These are phyloP conservation scores for Microcaecilia unicolor DNA, from an alignment of 2,797 vertebrate genomes.

Conservation along the genomic window DNA sequence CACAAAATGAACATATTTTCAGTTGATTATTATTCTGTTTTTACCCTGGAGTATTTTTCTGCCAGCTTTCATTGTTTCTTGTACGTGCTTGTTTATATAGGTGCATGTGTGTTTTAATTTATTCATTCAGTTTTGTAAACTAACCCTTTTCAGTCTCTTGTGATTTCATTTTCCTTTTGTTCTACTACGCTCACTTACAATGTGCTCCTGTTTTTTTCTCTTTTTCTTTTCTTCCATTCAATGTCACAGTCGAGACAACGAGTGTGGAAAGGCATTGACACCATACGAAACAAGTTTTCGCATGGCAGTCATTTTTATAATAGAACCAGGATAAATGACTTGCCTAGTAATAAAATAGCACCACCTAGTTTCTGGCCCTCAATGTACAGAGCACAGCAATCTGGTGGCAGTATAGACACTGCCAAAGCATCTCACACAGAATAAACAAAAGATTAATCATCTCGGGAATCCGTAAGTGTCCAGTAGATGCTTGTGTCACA, in stretches of 20 bases:
- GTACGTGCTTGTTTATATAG: neutral
- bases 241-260: neutral
- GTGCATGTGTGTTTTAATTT: conserved; percentile 1
- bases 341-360: neutral
- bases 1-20: conserved; percentile 29
- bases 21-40: too few relatives aligned
- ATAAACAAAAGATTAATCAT: conserved; percentile 11
- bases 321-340: conserved; percentile 1
- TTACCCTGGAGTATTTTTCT: neutral
- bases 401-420: conserved; percentile 2
- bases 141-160: neutral
- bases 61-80: conserved; percentile 18
- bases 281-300: conserved; percentile 16
- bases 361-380: neutral
- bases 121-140: neutral
- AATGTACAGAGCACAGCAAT: neutral
- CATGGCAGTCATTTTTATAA: neutral
- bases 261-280: neutral
- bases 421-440: conserved; percentile 5
- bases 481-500: conserved; percentile 6
- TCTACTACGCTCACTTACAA: neutral
- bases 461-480: conserved; percentile 6
- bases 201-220: conserved; percentile 1
- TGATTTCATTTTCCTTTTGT: neutral
- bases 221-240: neutral